These are phyloP conservation scores for Sardinella longiceps DNA, from an alignment of 2,797 vertebrate species.

Conservation along the genomic window DNA sequence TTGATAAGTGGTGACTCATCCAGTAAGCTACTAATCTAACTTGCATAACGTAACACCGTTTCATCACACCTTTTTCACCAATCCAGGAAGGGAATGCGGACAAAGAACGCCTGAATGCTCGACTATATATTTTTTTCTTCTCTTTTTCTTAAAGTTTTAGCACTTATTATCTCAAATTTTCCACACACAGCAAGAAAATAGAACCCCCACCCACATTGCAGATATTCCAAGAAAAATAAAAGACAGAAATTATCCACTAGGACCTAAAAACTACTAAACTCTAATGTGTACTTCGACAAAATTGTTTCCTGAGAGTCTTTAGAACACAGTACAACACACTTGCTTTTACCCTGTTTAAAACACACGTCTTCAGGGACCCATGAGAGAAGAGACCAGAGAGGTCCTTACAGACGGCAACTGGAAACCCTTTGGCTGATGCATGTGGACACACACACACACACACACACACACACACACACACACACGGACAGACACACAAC, in stretches of 20 bases:
- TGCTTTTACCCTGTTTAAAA: slow-evolving; percentile 81
- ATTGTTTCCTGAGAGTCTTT: slow-evolving; percentile 27
- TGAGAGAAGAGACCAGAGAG: slow-evolving; percentile 61
- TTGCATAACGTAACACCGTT: background rate
- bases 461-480: background rate
- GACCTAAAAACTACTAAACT: slow-evolving; percentile 27
- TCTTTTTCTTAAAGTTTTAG: background rate
- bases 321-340: slow-evolving; percentile 22
- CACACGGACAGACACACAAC: background rate
- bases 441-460: background rate
- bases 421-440: slow-evolving; percentile 21
- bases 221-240: background rate
- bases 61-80: background rate
- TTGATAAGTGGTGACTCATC: background rate
- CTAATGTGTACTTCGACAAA: slow-evolving; percentile 25
- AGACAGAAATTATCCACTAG: slow-evolving; percentile 20
- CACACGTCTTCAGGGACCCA: slow-evolving; percentile 72
- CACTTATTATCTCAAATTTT: background rate
- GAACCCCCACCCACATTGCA: background rate
- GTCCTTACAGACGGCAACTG: background rate
- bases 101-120: background rate
- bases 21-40: background rate
- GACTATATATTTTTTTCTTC: background rate
- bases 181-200: slow-evolving; percentile 13
- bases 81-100: background rate